Evolutionary conservation across 1,140 invertebrate genomes (phyloP), one percentile per base, ranked within the genome.

Genomic region (Cephus cinctus): DNA sequence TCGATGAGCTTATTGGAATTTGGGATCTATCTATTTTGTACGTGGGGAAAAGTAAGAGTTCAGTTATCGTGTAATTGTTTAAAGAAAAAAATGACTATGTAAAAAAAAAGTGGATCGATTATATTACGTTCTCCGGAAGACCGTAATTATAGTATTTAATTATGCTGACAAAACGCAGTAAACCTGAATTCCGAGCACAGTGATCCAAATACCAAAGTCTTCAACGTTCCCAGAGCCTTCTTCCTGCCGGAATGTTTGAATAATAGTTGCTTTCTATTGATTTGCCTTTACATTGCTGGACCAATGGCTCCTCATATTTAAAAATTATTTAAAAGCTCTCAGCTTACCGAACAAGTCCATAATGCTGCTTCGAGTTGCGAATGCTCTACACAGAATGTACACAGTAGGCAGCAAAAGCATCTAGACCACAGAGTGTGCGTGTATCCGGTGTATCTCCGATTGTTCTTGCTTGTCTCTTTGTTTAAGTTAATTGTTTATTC

Each of bases 141-240:
- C 68, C 70, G 71, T 72, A 69, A 67, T 56, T 63, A 57, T 68
- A 71, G 49, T 64, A 63, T 63, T 51, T 67, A n/a, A n/a, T n/a
- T n/a, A 66, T 54, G 59, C 54, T 70, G 54, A 56, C 64, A 54
- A 57, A 51, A 50, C n/a, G 9, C 56, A 50, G 67, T 64, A 64
- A 64, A 65, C 66, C 71, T 72, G 67, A 75, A 72, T 73, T 73
- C 69, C 65, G 67, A 54, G 54, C 63, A 59, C 59, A 56, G 56
- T 49, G 52, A 65, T 58, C 50, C 43, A 57, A 47, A 57, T 59
- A 58, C 56, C 63, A 59, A 49, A 61, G 55, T 55, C 67, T 66
- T 65, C 54, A 63, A 50, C 43, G 54, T 52, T 54, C 57, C 54
- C 58, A 67, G 61, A 69, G 45, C 49, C 54, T 60, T 32, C 43